Base-by-base conservation (phyloP, 2,797 vertebrate genomes). In the Poeciliopsis turneri region DNA sequence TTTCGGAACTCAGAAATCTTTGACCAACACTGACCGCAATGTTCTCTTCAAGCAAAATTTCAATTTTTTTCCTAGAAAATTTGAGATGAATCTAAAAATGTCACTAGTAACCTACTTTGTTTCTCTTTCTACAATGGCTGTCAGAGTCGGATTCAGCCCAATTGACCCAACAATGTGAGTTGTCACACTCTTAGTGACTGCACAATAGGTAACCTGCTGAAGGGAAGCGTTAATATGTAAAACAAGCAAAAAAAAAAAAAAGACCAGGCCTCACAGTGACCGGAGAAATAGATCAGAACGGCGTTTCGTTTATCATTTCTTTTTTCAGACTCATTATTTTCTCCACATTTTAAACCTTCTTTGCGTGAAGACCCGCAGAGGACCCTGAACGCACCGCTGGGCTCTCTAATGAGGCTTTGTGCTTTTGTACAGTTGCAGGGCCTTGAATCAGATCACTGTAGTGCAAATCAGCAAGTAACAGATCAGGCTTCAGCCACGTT, bases 91-190 rank as follows among this genome's bases (percentile, higher is more conserved):
- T 47, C 46, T 47, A 18, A 47, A 47, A 47, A 18, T 18, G 5
- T 47, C 5, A 6, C 46, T 4, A 64, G 59, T 18, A 30, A 36
- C 33, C 59, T 4, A 46, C 1, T 47, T 47, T 47, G 5, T 47
- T 47, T 47, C 46, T 47, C 30, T 33, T 47, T 47, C 46, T 47
- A 47, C 46, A 47, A 47, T 47, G 46, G 46, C 46, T 1, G 4
- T 47, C 46, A 41, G 30, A 72, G 16, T 85, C 59, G n/a, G 72
- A 61, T 70, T n/a, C 74, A 12, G 28, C 46, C 74, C 53, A 76
- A 49, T 10, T 4, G 36, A 39, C 43, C 41, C 46, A 61, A 23
- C 71, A 69, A 47, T 59, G 9, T 46, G 36, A 71, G 43, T 51
- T 11, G 64, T 69, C 20, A 20, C 6, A 3, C 6, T 18, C 69